These are phyloP conservation scores for Lepetodrilus schrolli DNA, from an alignment of 2,888 invertebrate species.

Conservation along the genomic window DNA sequence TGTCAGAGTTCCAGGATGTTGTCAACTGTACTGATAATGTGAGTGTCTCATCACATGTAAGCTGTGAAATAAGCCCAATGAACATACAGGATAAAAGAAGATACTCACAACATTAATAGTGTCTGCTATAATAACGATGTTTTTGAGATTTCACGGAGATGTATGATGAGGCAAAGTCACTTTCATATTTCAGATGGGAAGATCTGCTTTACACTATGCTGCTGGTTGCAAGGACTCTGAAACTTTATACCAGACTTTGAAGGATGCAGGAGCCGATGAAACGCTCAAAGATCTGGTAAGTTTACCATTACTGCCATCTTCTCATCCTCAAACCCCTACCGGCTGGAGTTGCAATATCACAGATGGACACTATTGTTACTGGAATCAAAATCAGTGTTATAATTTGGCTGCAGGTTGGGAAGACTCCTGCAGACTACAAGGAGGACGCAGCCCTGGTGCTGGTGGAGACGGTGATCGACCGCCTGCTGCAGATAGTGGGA, in stretches of 20 bases:
- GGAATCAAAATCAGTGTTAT: too few species aligned
- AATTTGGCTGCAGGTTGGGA: constrained; percentile 51
- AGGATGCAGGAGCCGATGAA: constrained; percentile 56
- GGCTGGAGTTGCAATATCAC: too few species aligned
- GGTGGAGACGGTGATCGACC: constrained; percentile 41
- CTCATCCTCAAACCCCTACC: too few species aligned
- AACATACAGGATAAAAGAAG: too few species aligned
- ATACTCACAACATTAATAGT: too few species aligned
- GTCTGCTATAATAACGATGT: neutral
- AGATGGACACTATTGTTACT: too few species aligned
- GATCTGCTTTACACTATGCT: constrained; percentile 64
- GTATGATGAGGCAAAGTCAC: neutral
- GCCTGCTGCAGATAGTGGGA: constrained; percentile 37
- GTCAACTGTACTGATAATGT: constrained; percentile 55
- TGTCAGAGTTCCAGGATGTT: constrained; percentile 43
- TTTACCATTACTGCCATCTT: too few species aligned
- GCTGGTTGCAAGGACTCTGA: constrained; percentile 51
- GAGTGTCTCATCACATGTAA: constrained; percentile 36
- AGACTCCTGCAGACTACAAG: constrained; percentile 53
- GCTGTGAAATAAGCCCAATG: too few species aligned
- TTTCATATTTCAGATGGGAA: constrained; percentile 50
- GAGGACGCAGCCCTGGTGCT: constrained; percentile 47
- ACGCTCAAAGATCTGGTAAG: constrained; percentile 53
- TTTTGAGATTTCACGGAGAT: neutral
- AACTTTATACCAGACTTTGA: constrained; percentile 49